Evolutionary conservation across 92 coral and sea anemone genomes (phyloP), one percentile per base, ranked within the genome.

Genomic region (Nematostella vectensis): DNA sequence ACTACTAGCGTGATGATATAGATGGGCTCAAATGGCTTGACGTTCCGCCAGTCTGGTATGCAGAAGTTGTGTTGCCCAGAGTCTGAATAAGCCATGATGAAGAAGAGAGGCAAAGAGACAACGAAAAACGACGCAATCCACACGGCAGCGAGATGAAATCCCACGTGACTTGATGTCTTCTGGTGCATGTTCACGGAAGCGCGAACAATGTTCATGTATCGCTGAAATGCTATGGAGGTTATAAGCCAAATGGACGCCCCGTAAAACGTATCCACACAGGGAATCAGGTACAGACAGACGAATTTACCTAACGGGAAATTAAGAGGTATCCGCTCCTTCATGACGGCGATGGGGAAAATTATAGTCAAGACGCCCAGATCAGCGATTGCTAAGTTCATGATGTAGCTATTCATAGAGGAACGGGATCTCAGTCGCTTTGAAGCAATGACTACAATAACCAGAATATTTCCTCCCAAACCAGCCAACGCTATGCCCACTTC

Each of bases 201-300:
- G 25, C 45, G 52, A 4, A 68, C 70, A 28, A 66, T 65, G 20
- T 72, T 60, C 3, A 23, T 37, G 39, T 67, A 68, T 56, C 89
- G 36, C 22, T 82, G 83, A 25, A 70, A 63, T 0, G 91, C 82
- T 2, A 82, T 68, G 11, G 81, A 53, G 0, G 83, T 71, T 23
- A 82, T 68, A 19, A 56, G 68, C 84, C 76, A 71, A 2, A 82
- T 77, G 0, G 91, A 82, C 2, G 83, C 84, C 4, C 91, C 91
- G 54, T 55, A 82, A 47, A 82, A 82, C 13, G 81, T 61, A 27
- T 82, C 91, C 3, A 62, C 36, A 0, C 56, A 13, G 1, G 91
- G 91, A 25, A n/a, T 62, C 0, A 82, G 22, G 19, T 62, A 69
- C 24, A 58, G 56, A 31, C 91, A 82, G 9, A 39, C 52, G 17